phyloP scores from a whole-genome alignment of 2,888 invertebrate genomes.

The Tenodera sinensis region DNA sequence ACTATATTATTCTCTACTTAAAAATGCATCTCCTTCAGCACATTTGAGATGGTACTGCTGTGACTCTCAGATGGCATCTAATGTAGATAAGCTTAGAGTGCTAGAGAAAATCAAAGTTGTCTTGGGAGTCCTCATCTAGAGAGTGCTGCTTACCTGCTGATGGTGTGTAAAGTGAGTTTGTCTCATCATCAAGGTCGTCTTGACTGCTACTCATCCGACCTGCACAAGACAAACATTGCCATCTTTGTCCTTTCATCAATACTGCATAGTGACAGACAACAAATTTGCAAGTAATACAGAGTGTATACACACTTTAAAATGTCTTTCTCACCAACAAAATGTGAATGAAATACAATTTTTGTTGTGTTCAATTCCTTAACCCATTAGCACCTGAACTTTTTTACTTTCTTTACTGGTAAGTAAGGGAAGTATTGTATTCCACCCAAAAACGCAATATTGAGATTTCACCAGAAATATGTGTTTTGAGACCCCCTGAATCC shows the following conservation, averaged over 20 bases:
- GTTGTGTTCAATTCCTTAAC: no score
- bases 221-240: slow-evolving; percentile 40
- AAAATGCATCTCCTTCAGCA: background rate
- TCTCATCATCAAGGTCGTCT: slow-evolving; percentile 79
- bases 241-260: background rate
- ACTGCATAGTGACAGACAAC: no score
- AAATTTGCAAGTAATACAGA: no score
- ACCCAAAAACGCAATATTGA: no score
- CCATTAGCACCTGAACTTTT: no score
- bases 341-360: no score
- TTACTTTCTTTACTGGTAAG: no score
- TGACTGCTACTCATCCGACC: slow-evolving; percentile 79
- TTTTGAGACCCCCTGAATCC: no score
- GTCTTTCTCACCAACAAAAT: no score
- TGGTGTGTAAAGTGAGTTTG: slow-evolving; percentile 66
- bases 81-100: background rate
- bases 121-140: slow-evolving; percentile 30
- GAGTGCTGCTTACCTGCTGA: slow-evolving; percentile 56
- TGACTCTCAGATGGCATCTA: background rate
- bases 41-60: background rate
- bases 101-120: background rate
- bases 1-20: background rate
- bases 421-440: no score
- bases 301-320: no score
- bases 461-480: no score